Evolutionary conservation across 1,140 invertebrate genomes (phyloP), one percentile per base, ranked within the genome.

Genomic region (Caenorhabditis briggsae): DNA sequence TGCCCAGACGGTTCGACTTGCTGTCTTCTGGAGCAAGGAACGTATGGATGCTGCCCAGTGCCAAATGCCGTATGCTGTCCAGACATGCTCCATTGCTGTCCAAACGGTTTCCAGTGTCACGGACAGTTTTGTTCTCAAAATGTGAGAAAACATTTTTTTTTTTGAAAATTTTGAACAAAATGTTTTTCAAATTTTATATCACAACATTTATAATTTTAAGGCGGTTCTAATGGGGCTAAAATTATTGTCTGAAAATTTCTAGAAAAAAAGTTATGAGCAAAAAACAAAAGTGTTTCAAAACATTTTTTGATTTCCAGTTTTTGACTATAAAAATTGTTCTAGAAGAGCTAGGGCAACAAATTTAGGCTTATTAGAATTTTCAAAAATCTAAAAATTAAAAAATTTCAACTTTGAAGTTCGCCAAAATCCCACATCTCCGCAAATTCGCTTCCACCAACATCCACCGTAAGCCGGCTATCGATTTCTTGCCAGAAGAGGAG

Each of bases 21-120:
- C 87, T 94, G 93, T 90, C 87, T 90, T 56, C 23, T 92, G 23
- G 84, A 20, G 0, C 74, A 84, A 65, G 92, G 90, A 33, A 74
- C 89, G 16, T 93, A 90, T 86, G 93, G 92, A 61, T 94, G 93
- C 82, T 94, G 93, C 88, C 93, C 93, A 16, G 74, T 91, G 14
- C 89, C 90, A 43, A 87, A 93, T 86, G 93, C 89, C 25, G 88
- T 89, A 64, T 93, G 93, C 88, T 93, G 92, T 83, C 25, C 85
- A 8, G 92, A 93, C 82, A 41, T 65, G 25, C 41, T 89, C 1
- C 91, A 92, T 85, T 93, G 92, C 82, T 93, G 92, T 84, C 92
- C 92, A 7, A 65, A 89, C 18, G 87, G 89, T 53, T 61, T 78
- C 20, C n/a, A 56, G n/a, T 88, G 87, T 43, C 70, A 88, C 12